Conservation (phyloP, 2,797 vertebrate species). For the Bovichtus variegatus region DNA sequence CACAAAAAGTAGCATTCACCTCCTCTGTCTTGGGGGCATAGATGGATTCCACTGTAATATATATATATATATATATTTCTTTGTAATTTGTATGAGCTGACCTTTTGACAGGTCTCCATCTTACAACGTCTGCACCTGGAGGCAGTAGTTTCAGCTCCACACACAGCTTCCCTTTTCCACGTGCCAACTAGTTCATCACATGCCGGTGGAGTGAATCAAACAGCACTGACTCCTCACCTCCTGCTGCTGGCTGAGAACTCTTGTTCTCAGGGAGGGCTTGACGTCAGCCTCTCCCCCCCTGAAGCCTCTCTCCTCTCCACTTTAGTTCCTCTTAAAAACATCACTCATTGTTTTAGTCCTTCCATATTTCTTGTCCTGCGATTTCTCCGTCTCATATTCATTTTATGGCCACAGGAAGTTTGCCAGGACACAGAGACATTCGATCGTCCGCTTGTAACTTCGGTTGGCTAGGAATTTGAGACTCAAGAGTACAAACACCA, state of each 20-base stretch:
- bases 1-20: neutral
- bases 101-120: constrained; percentile 23
- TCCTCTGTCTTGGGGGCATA: neutral
- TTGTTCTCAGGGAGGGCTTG: constrained; percentile 17
- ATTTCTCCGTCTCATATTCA: constrained; percentile 40
- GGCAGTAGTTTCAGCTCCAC: constrained; percentile 13
- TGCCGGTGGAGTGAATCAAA: constrained; percentile 8
- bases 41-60: neutral
- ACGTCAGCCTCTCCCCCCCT: constrained; percentile 25
- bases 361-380: constrained; percentile 47
- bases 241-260: constrained; percentile 19
- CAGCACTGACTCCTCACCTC: constrained; percentile 19
- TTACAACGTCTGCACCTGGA: constrained; percentile 19
- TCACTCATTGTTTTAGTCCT: constrained; percentile 31
- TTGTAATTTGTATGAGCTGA: constrained; percentile 1
- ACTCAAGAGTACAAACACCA: constrained; percentile 16
- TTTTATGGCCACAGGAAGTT: constrained; percentile 41
- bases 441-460: constrained; percentile 44
- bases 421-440: constrained; percentile 46
- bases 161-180: constrained; percentile 1
- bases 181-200: constrained; percentile 10
- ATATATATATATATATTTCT: too few species aligned
- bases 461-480: constrained; percentile 13
- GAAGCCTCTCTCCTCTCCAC: constrained; percentile 23
- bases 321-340: constrained; percentile 47